Evolutionary conservation across 2,113 vertebrate species (phyloP), one percentile per base, ranked within the genome.

Genomic region (Psittacara wagleri): DNA sequence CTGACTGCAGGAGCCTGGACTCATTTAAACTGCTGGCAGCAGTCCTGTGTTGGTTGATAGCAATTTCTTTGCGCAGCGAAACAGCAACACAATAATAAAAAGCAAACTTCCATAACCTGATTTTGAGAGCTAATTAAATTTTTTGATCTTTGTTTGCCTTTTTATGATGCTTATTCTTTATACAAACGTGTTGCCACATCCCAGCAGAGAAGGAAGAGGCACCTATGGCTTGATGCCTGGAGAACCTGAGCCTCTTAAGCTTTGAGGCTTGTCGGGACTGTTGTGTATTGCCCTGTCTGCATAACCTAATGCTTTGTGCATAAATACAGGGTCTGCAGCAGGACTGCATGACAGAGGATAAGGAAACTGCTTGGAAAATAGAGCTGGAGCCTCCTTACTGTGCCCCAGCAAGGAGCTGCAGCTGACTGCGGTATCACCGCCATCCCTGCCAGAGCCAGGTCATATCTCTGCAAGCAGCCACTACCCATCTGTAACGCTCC

Each of bases 171-270:
- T 22, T 57, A 6, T 52, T 57, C 33, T 39, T 24, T 16, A 13
- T 2, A 41, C 49, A 66, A n/a, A 76, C 5, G 3, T 39, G 61
- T 31, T 75, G 55, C 25, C 37, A 2, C 13, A 2, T 46, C 63
- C 61, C 61, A 10, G 24, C 1, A 24, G 12, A n/a, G 77, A 33
- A 69, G 51, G 64, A 70, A 22, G 23, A 74, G 51, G 31, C 1
- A 0, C 0, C 0, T 44, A 10, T 2, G 8, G 17, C 46, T 54
- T 0, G 0, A 6, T 46, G 55, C 49, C 4, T 1, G 3, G 15
- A 66, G n/a, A 43, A 35, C 10, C 20, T 46, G 73, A 68, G 57
- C 31, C n/a, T 79, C 67, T 28, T 6, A 7, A 28, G 46, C 37
- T 54, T n/a, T 33, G 55, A 55, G 25, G 2, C 20, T 82, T 13